These are phyloP conservation scores for Mycteria americana DNA, from an alignment of 2,797 vertebrate species.

Conservation along the genomic window DNA sequence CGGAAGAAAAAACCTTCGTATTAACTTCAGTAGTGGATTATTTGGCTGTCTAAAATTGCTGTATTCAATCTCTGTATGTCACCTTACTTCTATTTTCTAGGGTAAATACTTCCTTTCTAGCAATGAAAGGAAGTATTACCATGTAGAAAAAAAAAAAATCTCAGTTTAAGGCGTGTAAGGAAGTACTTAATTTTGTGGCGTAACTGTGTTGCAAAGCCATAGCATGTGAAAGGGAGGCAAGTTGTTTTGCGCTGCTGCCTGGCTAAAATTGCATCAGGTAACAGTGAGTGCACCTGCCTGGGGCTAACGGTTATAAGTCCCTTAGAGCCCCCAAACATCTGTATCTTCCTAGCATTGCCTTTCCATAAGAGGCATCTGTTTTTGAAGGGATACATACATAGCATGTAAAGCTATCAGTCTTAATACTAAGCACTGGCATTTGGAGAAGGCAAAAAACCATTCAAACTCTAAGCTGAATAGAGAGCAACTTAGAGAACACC, in stretches of 20 bases:
- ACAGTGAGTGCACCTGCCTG: fast-evolving
- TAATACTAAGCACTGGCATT: not conserved
- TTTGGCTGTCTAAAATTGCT: not conserved
- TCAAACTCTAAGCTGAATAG: not conserved
- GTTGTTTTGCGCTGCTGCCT: not conserved
- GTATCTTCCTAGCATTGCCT: not conserved
- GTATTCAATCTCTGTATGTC: not conserved
- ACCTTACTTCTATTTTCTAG: not conserved
- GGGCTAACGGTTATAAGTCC: not conserved
- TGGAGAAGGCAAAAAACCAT: not conserved
- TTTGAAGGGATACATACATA: not conserved
- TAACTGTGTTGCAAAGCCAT: not conserved
- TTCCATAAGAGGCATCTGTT: not conserved
- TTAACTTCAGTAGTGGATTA: not conserved
- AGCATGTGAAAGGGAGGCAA: not conserved
- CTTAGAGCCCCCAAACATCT: not conserved
- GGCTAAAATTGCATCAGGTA: not conserved
- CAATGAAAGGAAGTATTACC: not conserved
- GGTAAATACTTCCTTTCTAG: not conserved
- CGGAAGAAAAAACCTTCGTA: not conserved
- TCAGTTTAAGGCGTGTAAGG: not conserved
- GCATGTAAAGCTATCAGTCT: not conserved
- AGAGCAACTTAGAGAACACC: not conserved
- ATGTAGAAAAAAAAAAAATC: not conserved
- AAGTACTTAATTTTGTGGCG: not conserved